phyloP scores from a whole-genome alignment of 2,113 vertebrate genomes.

The Atractosteus spatula region DNA sequence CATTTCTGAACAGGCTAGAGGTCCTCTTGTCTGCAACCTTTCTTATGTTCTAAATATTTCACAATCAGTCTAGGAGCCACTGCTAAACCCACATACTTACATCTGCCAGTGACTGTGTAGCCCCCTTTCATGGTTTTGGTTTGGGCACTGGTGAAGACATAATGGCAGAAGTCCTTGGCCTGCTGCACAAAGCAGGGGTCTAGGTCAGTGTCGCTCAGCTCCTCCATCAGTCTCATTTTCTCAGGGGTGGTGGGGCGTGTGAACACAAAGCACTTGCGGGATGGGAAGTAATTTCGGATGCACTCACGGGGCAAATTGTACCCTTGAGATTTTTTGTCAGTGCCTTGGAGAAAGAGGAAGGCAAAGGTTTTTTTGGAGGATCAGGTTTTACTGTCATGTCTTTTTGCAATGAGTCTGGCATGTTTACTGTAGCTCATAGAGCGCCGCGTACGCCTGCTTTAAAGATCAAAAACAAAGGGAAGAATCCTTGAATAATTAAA shows the following conservation, averaged over 20 bases:
- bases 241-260: conserved; percentile 7
- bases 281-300: conserved; percentile 25
- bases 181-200: conserved; percentile 34
- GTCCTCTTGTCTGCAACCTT: too few relatives aligned
- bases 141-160: conserved; percentile 12
- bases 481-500: too few relatives aligned
- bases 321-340: not conserved
- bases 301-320: conserved; percentile 28
- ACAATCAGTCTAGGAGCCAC: too few relatives aligned
- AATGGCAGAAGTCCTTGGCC: conserved; percentile 10
- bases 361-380: too few relatives aligned
- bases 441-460: too few relatives aligned
- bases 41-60: too few relatives aligned
- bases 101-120: conserved; percentile 18
- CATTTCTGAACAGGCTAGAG: too few relatives aligned
- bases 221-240: conserved; percentile 5
- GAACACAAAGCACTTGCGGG: conserved; percentile 29
- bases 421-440: too few relatives aligned
- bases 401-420: too few relatives aligned
- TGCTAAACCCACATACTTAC: conserved; percentile 17
- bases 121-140: conserved; percentile 29
- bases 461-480: too few relatives aligned
- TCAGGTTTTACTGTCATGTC: too few relatives aligned
- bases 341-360: not conserved
- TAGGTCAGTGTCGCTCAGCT: conserved; percentile 31